Evolutionary conservation across 2,797 vertebrate genomes (phyloP).

Genomic region (Acropternis orthonyx): DNA sequence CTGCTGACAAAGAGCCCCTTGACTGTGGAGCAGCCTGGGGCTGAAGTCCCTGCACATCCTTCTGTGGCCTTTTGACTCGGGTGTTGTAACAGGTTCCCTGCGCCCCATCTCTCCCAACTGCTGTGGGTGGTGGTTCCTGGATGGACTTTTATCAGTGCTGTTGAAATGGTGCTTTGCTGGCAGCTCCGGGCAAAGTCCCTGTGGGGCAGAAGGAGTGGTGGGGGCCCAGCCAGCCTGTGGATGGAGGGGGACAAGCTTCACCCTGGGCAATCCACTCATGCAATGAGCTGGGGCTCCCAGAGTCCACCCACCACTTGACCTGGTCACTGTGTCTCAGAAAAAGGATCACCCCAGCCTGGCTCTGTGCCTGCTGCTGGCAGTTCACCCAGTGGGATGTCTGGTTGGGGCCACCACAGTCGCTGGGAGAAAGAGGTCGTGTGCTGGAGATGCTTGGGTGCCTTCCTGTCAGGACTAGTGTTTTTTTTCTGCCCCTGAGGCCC

Average conservation of each 20-base stretch:
- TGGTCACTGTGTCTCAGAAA: neutral
- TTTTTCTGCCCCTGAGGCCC: neutral
- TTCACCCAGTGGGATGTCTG: neutral
- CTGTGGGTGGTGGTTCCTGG: neutral
- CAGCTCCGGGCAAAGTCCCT: conserved; percentile 32
- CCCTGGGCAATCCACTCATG: neutral
- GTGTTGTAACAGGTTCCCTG: neutral
- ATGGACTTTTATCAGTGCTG: conserved; percentile 46
- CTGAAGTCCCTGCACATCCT: neutral
- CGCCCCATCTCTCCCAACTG: accelerated
- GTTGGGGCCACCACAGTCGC: neutral
- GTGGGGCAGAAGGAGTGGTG: neutral
- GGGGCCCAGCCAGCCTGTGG: neutral
- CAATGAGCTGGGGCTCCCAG: neutral
- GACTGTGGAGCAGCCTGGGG: neutral
- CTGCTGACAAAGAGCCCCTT: conserved; percentile 54
- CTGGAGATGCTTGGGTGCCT: neutral
- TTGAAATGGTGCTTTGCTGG: conserved; percentile 48
- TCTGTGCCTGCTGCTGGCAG: neutral
- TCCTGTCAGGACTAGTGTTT: neutral
- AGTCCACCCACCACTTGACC: neutral
- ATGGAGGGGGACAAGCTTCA: neutral
- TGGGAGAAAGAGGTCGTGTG: neutral
- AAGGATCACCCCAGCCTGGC: neutral
- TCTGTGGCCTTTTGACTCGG: neutral